These are phyloP conservation scores for Rhea americana DNA, from an alignment of 2,113 vertebrate species.

Conservation along the genomic window DNA sequence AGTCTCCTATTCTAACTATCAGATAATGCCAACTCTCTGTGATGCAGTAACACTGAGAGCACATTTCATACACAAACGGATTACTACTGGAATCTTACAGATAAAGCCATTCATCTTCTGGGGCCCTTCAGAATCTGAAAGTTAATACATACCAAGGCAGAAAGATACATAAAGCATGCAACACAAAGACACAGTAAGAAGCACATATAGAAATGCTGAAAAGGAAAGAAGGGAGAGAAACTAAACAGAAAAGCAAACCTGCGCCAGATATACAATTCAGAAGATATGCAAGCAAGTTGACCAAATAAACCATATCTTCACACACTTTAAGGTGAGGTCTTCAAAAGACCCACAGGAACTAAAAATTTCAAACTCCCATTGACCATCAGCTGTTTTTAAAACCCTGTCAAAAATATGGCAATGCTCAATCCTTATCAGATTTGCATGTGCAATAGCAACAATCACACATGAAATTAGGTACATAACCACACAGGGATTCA, in stretches of 20 bases:
- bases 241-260: background rate
- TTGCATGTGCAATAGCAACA: fast-evolving
- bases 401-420: fast-evolving
- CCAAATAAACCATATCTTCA: background rate
- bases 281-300: background rate
- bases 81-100: constrained; percentile 50
- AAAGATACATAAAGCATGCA: background rate
- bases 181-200: background rate
- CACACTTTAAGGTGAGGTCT: background rate
- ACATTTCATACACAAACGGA: constrained; percentile 31
- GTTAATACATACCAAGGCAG: constrained; percentile 26
- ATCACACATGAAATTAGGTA: background rate
- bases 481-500: background rate
- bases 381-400: background rate
- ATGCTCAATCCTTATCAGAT: background rate
- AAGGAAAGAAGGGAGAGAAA: background rate
- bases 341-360: background rate
- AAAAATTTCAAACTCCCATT: background rate
- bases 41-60: background rate
- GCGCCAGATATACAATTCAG: fast-evolving
- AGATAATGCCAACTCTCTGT: background rate
- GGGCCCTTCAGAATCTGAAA: constrained; percentile 21
- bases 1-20: background rate
- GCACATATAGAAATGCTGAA: background rate
- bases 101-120: constrained; percentile 46